Base-by-base conservation (phyloP, 1,140 invertebrate genomes). In the Capitella teleta region DNA sequence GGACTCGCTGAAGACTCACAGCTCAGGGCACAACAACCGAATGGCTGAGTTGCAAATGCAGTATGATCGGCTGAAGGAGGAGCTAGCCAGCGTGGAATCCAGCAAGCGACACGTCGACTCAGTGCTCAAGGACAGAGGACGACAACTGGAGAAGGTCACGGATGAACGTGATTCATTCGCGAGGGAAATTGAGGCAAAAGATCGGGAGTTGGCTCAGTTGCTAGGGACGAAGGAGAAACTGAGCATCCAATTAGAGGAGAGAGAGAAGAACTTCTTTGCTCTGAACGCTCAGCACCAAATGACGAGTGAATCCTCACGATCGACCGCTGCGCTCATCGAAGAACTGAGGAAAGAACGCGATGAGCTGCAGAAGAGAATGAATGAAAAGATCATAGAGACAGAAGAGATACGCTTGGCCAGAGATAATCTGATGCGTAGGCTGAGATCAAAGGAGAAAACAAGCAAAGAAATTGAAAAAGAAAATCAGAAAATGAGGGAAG, bases 91-190 rank as follows among this genome's bases (percentile, higher is more conserved):
- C n/a, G 19, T n/a, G 16, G 21, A 5, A 6, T 16, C 25, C 3
- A 44, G n/a, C 26, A 26, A 10, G 23, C 16, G 18, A 26, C 42
- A 44, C 1, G 48, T 65, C 41, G 57, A 64, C 26, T 47, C 60
- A 30, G 55, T 59, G 25, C 59, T 63, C 40, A 59, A 55, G 43
- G 66, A 66, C 32, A 51, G 62, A 36, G 34, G 51, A 26, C 56
- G 53, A 1, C 60, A 66, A n/a, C 51, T 58, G 10, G 60, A 63
- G 2, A 51, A 63, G 32, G 43, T 63, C 1, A 48, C 51, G 8
- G 54, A 62, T 34, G 66, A 69, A 30, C 54, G 60, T 47, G 64
- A 67, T 26, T 60, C 59, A 48, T 62, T 61, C 42, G 55, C 53
- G 36, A 53, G 55, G 32, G 44, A 60, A 3, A 32, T 61, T 28